Evolutionary conservation across 2,113 vertebrate genomes (phyloP).

Genomic region (human (Homo sapiens)): DNA sequence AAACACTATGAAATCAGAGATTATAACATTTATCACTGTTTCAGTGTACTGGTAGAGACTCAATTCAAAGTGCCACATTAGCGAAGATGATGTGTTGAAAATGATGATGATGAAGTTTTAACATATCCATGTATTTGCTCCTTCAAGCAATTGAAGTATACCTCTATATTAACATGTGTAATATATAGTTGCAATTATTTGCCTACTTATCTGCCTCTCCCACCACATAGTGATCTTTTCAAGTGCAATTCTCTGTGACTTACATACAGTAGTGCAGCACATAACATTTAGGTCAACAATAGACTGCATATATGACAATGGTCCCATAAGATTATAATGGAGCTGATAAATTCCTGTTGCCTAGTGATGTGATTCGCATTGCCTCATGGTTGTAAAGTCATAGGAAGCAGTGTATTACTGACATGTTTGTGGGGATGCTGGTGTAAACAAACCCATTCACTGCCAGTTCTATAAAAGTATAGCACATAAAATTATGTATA

Average conservation of each 20-base stretch:
- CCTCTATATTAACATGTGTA: background rate
- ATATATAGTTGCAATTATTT: background rate
- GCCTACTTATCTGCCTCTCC: background rate
- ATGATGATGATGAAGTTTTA: background rate
- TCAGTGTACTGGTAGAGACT: background rate
- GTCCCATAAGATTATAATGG: background rate
- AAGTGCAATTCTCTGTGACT: background rate
- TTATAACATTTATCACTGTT: background rate
- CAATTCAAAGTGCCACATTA: background rate
- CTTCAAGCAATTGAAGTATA: background rate
- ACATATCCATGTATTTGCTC: background rate
- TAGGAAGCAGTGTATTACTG: background rate
- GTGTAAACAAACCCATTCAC: background rate
- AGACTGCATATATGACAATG: background rate
- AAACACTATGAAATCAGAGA: background rate
- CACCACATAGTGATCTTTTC: background rate
- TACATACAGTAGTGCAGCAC: background rate
- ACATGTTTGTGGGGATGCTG: background rate
- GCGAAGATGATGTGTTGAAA: background rate
- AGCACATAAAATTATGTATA: background rate
- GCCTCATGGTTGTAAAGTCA: background rate
- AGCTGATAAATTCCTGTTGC: background rate
- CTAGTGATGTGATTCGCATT: background rate
- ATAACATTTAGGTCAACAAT: background rate
- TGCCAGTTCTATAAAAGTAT: background rate